Conservation (phyloP, 2,797 vertebrate genomes). For the Sebastes vulpes region DNA sequence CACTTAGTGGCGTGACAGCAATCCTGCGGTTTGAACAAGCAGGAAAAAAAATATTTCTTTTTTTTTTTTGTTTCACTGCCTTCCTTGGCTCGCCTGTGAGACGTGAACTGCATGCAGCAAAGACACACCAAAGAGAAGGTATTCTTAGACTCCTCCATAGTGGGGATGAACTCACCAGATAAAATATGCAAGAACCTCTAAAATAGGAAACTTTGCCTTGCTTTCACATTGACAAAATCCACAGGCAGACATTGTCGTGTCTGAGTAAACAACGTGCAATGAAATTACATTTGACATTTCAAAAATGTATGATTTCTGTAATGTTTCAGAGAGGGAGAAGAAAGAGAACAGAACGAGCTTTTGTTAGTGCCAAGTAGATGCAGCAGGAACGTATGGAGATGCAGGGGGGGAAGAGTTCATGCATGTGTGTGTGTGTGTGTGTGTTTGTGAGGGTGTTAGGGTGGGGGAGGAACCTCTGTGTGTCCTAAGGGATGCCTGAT, state of each 20-base stretch:
- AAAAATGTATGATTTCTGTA: conserved; percentile 59
- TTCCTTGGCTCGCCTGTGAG: conserved; percentile 38
- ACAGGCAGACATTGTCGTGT: conserved; percentile 26
- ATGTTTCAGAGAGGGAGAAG: conserved; percentile 22
- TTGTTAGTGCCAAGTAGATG: conserved; percentile 40
- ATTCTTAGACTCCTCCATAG: conserved; percentile 77
- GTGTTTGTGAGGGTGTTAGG: conserved; percentile 4
- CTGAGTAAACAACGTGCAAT: conserved; percentile 60
- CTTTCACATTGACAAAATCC: conserved; percentile 46
- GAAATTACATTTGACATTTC: conserved; percentile 61
- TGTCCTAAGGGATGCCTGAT: conserved; percentile 83
- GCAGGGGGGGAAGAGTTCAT: conserved; percentile 32
- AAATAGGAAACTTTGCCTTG: conserved; percentile 70
- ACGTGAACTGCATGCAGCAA: conserved; percentile 38
- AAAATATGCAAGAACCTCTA: conserved; percentile 75
- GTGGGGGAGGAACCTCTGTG: conserved; percentile 62
- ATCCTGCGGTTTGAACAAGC: conserved; percentile 37
- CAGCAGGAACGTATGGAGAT: conserved; percentile 33
- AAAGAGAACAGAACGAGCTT: conserved; percentile 11
- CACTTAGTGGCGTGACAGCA: conserved; percentile 9
- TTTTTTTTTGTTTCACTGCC: conserved; percentile 36
- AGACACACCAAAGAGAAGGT: conserved; percentile 68
- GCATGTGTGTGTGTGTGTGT: conserved; percentile 2
- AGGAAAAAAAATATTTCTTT: background rate
- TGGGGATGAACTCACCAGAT: conserved; percentile 65